Evolutionary conservation across 2,113 vertebrate species (phyloP).

Genomic region (Natator depressus): DNA sequence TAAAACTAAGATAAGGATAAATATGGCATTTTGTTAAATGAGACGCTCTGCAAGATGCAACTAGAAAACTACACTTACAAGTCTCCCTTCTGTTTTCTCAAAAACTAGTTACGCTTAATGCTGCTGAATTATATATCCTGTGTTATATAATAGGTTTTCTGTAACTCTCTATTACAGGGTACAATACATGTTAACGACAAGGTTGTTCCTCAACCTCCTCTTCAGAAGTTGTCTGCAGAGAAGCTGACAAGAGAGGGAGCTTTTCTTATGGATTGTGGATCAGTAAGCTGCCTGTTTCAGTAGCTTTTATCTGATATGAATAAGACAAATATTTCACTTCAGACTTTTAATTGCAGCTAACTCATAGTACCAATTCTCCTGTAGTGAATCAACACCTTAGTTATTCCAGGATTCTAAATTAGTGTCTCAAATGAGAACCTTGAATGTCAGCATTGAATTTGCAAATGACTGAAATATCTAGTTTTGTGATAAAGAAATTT

Average conservation of each 20-base stretch:
- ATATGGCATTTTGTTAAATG: background rate
- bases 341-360: background rate
- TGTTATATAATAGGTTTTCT: background rate
- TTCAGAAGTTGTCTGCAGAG: conserved; percentile 92
- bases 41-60: background rate
- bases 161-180: conserved; percentile 79
- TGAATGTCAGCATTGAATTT: background rate
- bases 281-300: conserved; percentile 79
- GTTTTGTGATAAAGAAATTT: background rate
- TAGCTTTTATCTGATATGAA: background rate
- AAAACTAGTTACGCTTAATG: background rate
- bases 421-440: background rate
- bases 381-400: background rate
- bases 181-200: conserved; percentile 90
- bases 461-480: background rate
- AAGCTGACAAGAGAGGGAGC: conserved; percentile 92
- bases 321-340: background rate
- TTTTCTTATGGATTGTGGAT: conserved; percentile 95
- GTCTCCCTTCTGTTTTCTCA: background rate
- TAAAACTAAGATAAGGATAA: background rate
- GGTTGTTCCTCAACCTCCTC: conserved; percentile 90
- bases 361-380: background rate
- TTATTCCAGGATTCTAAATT: background rate
- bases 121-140: background rate
- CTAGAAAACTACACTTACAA: background rate